These are phyloP conservation scores for Montipora sp. DNA, from an alignment of 64 coral and sea anemone species.

Conservation along the genomic window DNA sequence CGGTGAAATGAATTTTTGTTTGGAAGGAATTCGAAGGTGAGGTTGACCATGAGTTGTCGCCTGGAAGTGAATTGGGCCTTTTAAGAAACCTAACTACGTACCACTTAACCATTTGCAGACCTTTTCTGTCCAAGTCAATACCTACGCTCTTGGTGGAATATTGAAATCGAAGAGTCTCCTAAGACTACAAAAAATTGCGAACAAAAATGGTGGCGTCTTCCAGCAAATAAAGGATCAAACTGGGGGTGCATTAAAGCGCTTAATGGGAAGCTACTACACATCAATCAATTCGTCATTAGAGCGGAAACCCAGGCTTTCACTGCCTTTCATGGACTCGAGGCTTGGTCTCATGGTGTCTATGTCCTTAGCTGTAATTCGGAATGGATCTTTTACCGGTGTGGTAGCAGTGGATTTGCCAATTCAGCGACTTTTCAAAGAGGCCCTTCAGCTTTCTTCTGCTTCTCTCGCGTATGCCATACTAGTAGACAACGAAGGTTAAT, in stretches of 20 bases:
- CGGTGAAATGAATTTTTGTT: no score
- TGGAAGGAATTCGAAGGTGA: no score
- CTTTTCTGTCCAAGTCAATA: slow-evolving; percentile 12
- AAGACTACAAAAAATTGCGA: slow-evolving; percentile 25
- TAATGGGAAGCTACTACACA: slow-evolving; percentile 39
- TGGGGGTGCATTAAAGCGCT: neutral
- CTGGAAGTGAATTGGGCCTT: no score
- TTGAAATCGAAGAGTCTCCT: neutral
- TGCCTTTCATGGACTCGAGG: slow-evolving; percentile 5
- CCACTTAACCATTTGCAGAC: neutral
- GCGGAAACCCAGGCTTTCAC: slow-evolving; percentile 9
- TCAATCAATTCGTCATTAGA: neutral
- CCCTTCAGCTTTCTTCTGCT: neutral
- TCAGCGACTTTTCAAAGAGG: slow-evolving; percentile 17
- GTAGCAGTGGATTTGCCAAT: slow-evolving; percentile 20
- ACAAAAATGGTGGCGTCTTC: slow-evolving; percentile 19
- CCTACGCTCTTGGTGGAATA: slow-evolving; percentile 19
- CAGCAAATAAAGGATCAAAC: slow-evolving; percentile 12
- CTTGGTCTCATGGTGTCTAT: slow-evolving; percentile 20
- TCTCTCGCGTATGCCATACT: slow-evolving; percentile 6
- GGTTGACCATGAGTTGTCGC: no score
- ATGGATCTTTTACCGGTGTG: slow-evolving; percentile 10
- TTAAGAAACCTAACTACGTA: neutral
- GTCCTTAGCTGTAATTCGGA: slow-evolving; percentile 1
- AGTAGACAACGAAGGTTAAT: slow-evolving; percentile 28